Base-by-base conservation (phyloP, 2,113 vertebrate species). In the Formicarius rufipectus region DNA sequence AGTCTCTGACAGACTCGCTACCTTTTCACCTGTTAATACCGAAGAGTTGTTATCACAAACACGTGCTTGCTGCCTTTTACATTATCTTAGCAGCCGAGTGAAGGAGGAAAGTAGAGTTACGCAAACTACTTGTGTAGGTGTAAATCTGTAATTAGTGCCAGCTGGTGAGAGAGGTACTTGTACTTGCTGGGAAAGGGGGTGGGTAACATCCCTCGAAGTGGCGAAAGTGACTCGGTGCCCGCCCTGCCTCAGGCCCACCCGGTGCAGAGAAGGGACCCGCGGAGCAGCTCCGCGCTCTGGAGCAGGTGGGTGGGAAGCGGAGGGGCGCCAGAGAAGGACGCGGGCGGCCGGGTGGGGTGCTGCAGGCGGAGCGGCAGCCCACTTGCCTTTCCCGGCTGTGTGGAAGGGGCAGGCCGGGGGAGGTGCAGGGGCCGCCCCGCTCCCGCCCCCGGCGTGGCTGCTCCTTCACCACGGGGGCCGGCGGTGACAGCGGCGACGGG, bases 61-160 rank as follows among this genome's bases (percentile, higher is more conserved):
- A 58, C 24, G 37, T 15, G 50, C 12, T 73, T 16, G 9, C 45
- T 58, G 23, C 37, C 60, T 56, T 76, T 56, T 30, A 23, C 76
- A 58, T 20, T 10, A 23, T 14, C 11, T 45, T 7, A 12, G 37
- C 67, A 63, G 47, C 44, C 16, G 39, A 16, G 33, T 1, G 23
- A 30, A 33, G 8, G 10, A 52, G 35, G 22, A n/a, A 25, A 3
- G 9, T 4, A 2, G 33, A 4, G 40, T 25, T 19, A 6, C 0
- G 4, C 8, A 4, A 8, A 27, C 3, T 13, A 12, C 8, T 6
- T 5, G 21, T 2, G 0, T 0, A 1, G 23, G 23, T 0, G 18
- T 52, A 16, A 52, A 2, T 19, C 2, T 3, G 9, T 27, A 9
- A 14, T 9, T 4, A 35, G 6, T 2, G 6, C 8, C 14, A 13